Evolutionary conservation across 2,888 invertebrate species (phyloP), one percentile per base, ranked within the genome.

Genomic region (Clanis bilineata): DNA sequence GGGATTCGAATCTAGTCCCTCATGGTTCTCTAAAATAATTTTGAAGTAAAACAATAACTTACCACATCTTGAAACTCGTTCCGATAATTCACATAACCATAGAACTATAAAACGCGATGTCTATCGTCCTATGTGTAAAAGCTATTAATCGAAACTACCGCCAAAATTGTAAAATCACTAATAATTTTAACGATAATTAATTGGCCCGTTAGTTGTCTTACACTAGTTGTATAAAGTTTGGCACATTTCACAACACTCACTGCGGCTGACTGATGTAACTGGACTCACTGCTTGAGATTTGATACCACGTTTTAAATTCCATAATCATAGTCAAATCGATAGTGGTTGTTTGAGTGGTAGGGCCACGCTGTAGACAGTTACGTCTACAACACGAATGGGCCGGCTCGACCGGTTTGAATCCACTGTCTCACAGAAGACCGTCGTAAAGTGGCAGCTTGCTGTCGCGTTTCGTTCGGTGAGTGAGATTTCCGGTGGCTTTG

Each of bases 121-220:
- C 76, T 71, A 74, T 63, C 64, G 56, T 67, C 70, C 80, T 82
- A 86, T 69, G 81, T 84, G 85, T 85, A 88, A 89, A 90, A 90
- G 88, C 89, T 89, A 88, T 72, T 70, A 77, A 82, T 71, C 69
- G 70, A 74, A 75, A 70, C 85, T 83, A 87, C 80, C 72, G 70
- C 81, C 77, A 82, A 85, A 83, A 79, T 83, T 84, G 82, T 84
- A 84, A 83, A 83, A 77, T 75, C 64, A 64, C 65, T 71, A 71
- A 62, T 64, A 56, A 44, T 43, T 41, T 61, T 51, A 41, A 64
- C 72, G 70, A 68, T 77, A 79, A 70, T 81, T 85, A 86, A 85
- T 87, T 86, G 86, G 86, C 88, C 88, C 88, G 76, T 84, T 82
- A 80, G 79, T 74, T 69, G 75, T 76, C 73, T 75, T 73, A 67